Percentiles rank a stretch among this genome's conserved stretches.
phyloP scores from a whole-genome alignment of 2,888 invertebrate genomes.

The Choristoneura rosaceana region DNA sequence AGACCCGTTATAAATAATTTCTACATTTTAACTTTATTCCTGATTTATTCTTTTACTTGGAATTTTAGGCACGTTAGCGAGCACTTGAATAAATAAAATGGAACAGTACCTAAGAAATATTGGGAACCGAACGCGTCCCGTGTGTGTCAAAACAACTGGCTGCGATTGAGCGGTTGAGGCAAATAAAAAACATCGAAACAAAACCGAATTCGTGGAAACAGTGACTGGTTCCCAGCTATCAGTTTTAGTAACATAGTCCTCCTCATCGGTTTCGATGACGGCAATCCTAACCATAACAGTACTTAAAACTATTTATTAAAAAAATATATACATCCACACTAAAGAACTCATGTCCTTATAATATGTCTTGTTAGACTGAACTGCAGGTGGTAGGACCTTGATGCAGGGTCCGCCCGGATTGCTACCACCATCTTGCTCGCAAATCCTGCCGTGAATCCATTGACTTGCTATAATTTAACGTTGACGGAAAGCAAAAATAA shows the following conservation, averaged over 20 bases:
- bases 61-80: background rate
- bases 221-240: background rate
- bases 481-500: too few species aligned
- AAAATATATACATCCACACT: too few species aligned
- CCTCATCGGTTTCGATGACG: too few species aligned
- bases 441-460: too few species aligned
- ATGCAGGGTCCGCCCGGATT: too few species aligned
- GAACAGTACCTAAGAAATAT: background rate
- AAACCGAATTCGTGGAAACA: background rate
- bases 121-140: background rate
- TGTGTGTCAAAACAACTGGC: slow-evolving; percentile 1
- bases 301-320: too few species aligned
- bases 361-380: too few species aligned
- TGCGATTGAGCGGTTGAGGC: background rate
- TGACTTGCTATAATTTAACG: too few species aligned
- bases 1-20: slow-evolving; percentile 15
- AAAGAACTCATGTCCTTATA: too few species aligned
- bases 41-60: background rate
- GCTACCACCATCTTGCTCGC: too few species aligned
- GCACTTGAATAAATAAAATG: background rate
- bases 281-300: too few species aligned
- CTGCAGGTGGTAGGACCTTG: too few species aligned
- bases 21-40: background rate
- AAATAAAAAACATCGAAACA: background rate
- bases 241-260: background rate